Evolutionary conservation across 2,888 invertebrate genomes (phyloP), one percentile per base, ranked within the genome.

Genomic region (Pandemis cinnamomeana): DNA sequence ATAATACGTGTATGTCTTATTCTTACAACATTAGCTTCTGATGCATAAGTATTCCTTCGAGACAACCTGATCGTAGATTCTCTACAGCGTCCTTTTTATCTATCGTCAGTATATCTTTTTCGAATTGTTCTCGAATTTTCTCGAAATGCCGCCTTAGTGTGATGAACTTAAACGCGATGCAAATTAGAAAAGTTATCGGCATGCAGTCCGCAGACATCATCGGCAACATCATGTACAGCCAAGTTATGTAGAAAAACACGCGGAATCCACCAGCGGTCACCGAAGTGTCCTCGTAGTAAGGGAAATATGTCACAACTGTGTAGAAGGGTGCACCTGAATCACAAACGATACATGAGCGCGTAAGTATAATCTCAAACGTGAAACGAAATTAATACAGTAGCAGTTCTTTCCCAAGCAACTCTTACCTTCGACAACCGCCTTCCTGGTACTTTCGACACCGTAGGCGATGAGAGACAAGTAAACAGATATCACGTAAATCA

Each of bases 171-270:
- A 84, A 87, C 1, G 89, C 81, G 81, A 92, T 83, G 6, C 81
- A 81, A 41, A 92, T 89, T 44, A 93, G 86, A 77, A 92, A 91
- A 7, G 87, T 84, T 72, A 92, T 92, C 0, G 92, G 91, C 89
- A 92, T 84, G 75, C 91, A 91, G 80, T 93, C 93, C 0, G 90
- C 88, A 1, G 90, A 87, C 88, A 93, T 91, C 92, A 93, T 92
- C 0, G 92, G 92, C 3, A 92, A 80, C 93, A 92, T 93, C 92
- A 92, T 91, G 73, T 91, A 91, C 51, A 91, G 67, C 92, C 91
- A 93, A 2, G 89, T 91, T 8, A 87, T 71, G 77, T 91, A 92
- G 80, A 93, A 93, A 71, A 91, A 90, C 66, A 91, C 81, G 41
- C 91, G 88, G 64, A 89, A 81, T 67, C 80, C 80, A 66, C 84